Evolutionary conservation across 92 coral and sea anemone genomes (phyloP).

Genomic region (Zoanthus sansibaricus): DNA sequence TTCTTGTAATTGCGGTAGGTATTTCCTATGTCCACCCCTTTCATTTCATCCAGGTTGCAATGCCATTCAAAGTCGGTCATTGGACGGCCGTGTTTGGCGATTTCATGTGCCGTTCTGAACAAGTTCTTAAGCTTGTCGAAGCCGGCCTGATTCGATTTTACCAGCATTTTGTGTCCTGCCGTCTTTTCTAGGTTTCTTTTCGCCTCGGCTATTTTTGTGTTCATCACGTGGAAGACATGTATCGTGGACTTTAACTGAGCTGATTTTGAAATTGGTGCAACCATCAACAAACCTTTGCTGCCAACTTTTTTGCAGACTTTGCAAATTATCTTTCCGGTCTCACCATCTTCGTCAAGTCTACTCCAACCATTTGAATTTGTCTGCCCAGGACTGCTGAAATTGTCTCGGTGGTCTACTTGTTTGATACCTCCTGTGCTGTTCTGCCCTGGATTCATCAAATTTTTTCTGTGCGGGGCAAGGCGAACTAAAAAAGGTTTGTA

Average conservation of each 20-base stretch:
- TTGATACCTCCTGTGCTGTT: slow-evolving; percentile 36
- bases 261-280: slow-evolving; percentile 23
- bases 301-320: not conserved
- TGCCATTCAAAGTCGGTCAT: slow-evolving; percentile 1
- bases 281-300: slow-evolving; percentile 24
- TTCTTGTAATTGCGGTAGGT: not conserved
- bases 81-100: slow-evolving; percentile 22
- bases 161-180: slow-evolving; percentile 8
- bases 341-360: slow-evolving; percentile 19
- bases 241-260: slow-evolving; percentile 10
- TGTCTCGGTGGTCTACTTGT: slow-evolving; percentile 32
- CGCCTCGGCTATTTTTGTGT: slow-evolving; percentile 25
- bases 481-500: slow-evolving; percentile 27
- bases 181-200: slow-evolving; percentile 27
- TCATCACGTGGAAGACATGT: slow-evolving; percentile 16
- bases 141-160: slow-evolving; percentile 7
- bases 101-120: slow-evolving; percentile 27
- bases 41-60: slow-evolving; percentile 17
- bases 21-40: slow-evolving; percentile 25
- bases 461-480: slow-evolving; percentile 37
- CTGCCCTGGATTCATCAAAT: slow-evolving; percentile 17
- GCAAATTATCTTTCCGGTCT: slow-evolving; percentile 1
- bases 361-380: not conserved
- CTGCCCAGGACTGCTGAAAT: slow-evolving; percentile 26
- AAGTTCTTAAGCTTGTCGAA: slow-evolving; percentile 22